Conservation (phyloP, 2,888 invertebrate genomes). For the Mechanitis messenoides region DNA sequence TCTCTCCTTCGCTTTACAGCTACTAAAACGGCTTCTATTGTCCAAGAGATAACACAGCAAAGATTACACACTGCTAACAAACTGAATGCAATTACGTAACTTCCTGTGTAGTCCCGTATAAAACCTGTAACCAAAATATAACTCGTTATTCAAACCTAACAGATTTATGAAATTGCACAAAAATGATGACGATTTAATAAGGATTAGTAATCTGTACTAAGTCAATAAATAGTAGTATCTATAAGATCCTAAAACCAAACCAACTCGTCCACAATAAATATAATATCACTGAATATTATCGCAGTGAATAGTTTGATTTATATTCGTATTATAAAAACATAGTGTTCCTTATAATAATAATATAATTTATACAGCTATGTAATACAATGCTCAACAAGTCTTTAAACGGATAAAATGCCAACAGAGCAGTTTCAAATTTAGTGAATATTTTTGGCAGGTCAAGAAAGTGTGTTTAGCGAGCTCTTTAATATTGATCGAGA, state of each 20-base stretch:
- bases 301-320: too few relatives aligned
- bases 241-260: conserved; percentile 1
- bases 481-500: conserved; percentile 34
- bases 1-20: conserved; percentile 39
- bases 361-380: too few relatives aligned
- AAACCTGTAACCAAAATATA: conserved; percentile 66
- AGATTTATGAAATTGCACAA: too few relatives aligned
- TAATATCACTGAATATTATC: too few relatives aligned
- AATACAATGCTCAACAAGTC: conserved; percentile 17
- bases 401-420: conserved; percentile 10
- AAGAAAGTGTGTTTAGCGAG: conserved; percentile 23
- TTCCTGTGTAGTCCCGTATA: conserved; percentile 77
- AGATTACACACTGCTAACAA: conserved; percentile 75
- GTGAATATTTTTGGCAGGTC: conserved; percentile 13
- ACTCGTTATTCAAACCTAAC: not conserved
- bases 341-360: too few relatives aligned
- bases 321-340: too few relatives aligned
- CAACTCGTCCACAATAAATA: not conserved
- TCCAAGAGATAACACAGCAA: conserved; percentile 79
- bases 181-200: too few relatives aligned
- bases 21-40: conserved; percentile 65
- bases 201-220: too few relatives aligned
- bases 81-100: conserved; percentile 77
- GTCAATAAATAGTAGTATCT: too few relatives aligned
- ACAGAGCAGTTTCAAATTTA: conserved; percentile 8